A percentile compares a stretch with the other conserved stretches of the same genome.
phyloP scores from a whole-genome alignment of 2,888 invertebrate species.

The Oscheius sp. region DNA sequence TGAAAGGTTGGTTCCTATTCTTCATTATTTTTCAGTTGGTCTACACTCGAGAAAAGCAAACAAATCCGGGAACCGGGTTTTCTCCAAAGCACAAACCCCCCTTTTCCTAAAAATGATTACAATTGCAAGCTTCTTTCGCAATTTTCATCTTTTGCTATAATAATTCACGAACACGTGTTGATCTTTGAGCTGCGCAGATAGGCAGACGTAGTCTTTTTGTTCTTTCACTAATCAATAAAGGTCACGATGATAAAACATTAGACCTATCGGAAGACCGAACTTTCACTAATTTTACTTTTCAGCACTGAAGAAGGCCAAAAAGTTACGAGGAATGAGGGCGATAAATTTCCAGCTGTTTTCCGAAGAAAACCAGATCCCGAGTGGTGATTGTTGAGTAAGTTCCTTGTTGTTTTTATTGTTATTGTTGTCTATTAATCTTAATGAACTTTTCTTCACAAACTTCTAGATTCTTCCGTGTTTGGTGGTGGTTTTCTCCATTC shows the following conservation, averaged over 20 bases:
- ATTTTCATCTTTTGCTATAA: neutral
- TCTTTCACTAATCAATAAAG: slow-evolving; percentile 7
- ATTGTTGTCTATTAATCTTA: slow-evolving; percentile 23
- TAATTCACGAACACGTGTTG: neutral
- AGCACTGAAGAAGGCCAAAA: slow-evolving; percentile 98
- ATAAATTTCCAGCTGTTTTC: slow-evolving; percentile 85
- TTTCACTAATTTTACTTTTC: neutral
- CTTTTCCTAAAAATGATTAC: neutral
- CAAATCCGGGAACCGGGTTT: neutral
- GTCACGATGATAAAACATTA: neutral
- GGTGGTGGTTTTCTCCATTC: neutral
- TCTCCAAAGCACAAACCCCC: too few relatives aligned
- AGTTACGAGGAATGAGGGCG: slow-evolving; percentile 88
- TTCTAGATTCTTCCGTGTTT: neutral
- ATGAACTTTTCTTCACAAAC: slow-evolving; percentile 10
- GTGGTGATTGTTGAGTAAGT: neutral
- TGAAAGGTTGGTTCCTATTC: slow-evolving; percentile 72
- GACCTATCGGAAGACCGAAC: neutral
- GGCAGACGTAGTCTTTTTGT: neutral
- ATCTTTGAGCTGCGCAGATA: neutral
- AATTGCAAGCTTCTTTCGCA: neutral
- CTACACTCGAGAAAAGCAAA: neutral
- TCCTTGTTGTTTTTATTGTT: slow-evolving; percentile 11
- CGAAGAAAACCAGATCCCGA: slow-evolving; percentile 77
- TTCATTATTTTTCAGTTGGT: neutral